Conservation (phyloP, 2,797 vertebrate species). For the Pitangus sulphuratus region DNA sequence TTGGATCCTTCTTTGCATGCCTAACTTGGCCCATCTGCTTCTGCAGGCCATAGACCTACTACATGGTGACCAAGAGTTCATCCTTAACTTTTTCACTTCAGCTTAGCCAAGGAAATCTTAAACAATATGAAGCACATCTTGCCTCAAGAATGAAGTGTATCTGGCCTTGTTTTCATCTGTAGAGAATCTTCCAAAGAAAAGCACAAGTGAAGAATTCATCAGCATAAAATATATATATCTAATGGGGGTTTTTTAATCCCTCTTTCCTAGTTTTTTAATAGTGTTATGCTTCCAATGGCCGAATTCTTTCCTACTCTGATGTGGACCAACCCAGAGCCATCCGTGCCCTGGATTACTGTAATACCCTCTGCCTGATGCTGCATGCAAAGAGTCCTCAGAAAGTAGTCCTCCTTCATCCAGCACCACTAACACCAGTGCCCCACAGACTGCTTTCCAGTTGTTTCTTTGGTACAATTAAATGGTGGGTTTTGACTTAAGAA, state of each 20-base stretch:
- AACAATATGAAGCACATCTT: neutral
- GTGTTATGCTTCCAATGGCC: neutral
- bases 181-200: slow-evolving; percentile 23
- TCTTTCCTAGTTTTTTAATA: neutral
- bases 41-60: slow-evolving; percentile 10
- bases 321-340: neutral
- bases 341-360: neutral
- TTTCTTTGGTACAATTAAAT: slow-evolving; percentile 22
- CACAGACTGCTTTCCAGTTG: neutral
- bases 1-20: slow-evolving; percentile 29
- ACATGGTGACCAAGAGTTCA: slow-evolving; percentile 5
- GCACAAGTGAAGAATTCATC: slow-evolving; percentile 9
- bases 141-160: neutral
- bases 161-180: slow-evolving; percentile 9
- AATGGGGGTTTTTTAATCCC: neutral
- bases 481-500: neutral
- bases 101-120: neutral
- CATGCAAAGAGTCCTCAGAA: neutral
- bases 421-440: neutral
- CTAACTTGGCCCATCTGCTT: slow-evolving; percentile 32
- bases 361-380: neutral
- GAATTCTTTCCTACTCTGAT: neutral
- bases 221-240: neutral
- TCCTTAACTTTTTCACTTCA: slow-evolving; percentile 4
- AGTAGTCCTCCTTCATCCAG: neutral